Percentiles rank a stretch among this genome's conserved stretches.
phyloP scores from a whole-genome alignment of 2,797 vertebrate genomes.

The Oryzias sinensis region DNA sequence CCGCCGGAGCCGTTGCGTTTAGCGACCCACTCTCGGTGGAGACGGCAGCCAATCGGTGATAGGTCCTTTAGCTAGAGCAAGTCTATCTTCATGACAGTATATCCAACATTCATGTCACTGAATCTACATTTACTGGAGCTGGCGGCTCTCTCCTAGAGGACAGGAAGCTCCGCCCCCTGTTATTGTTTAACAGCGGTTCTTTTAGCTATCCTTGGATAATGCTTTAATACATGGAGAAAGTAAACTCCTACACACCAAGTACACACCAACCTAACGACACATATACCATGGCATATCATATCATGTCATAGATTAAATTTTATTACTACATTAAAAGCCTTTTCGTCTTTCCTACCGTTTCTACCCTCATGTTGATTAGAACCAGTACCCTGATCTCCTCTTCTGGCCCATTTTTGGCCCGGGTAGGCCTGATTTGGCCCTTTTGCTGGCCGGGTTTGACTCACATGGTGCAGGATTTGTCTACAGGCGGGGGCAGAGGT shows the following conservation, averaged over 20 bases:
- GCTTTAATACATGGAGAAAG: conserved; percentile 85
- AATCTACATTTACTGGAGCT: conserved; percentile 65
- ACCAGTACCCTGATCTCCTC: conserved; percentile 78
- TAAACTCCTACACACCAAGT: conserved; percentile 86
- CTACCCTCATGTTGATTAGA: conserved; percentile 71
- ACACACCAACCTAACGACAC: conserved; percentile 82
- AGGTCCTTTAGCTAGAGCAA: conserved; percentile 53
- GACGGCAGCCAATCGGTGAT: conserved; percentile 4
- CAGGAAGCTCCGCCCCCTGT: conserved; percentile 35
- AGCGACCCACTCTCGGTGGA: neutral
- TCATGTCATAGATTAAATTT: conserved; percentile 71
- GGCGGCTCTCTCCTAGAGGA: conserved; percentile 25
- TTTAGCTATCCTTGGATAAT: conserved; percentile 78
- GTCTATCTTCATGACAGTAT: conserved; percentile 43
- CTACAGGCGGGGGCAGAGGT: conserved; percentile 83
- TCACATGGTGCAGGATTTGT: conserved; percentile 99
- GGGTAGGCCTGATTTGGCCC: conserved; percentile 70
- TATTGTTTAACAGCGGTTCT: conserved; percentile 43
- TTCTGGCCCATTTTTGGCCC: conserved; percentile 68
- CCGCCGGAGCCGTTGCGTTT: conserved; percentile 24
- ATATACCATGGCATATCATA: conserved; percentile 86
- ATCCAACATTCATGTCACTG: conserved; percentile 65
- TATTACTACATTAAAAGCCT: conserved; percentile 70
- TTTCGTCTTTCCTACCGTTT: conserved; percentile 53
- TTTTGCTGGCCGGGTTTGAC: conserved; percentile 57